Conservation (phyloP, 2,888 invertebrate species). For the Amiota minor region DNA sequence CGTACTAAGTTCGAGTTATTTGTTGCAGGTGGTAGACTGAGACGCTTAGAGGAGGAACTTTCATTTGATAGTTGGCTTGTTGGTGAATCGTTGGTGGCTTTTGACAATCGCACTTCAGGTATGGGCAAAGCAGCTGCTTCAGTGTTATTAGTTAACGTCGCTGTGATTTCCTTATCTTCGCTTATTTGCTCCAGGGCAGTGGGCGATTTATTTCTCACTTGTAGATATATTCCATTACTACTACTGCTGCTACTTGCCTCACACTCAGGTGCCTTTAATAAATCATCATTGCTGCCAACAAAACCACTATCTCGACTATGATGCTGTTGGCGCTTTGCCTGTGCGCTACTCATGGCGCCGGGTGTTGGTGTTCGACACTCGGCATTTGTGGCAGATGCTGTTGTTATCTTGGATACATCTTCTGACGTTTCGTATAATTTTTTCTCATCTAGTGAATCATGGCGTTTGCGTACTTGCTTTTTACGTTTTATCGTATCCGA, state of each 20-base stretch:
- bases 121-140: conserved; percentile 40
- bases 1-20: conserved; percentile 77
- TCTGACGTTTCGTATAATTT: conserved; percentile 70
- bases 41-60: not conserved
- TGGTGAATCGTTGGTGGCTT: conserved; percentile 46
- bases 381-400: conserved; percentile 1
- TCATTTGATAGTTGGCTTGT: conserved; percentile 43
- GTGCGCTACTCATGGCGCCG: conserved; percentile 75
- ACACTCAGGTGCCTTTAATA: conserved; percentile 77
- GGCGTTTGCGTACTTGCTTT: conserved; percentile 83
- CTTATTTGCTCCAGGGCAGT: conserved; percentile 62
- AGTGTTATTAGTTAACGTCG: conserved; percentile 45
- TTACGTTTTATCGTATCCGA: conserved; percentile 86
- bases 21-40: conserved; percentile 67
- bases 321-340: conserved; percentile 78
- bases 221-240: conserved; percentile 18
- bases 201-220: conserved; percentile 56
- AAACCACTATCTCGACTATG: conserved; percentile 92
- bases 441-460: conserved; percentile 73
- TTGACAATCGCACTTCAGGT: conserved; percentile 39
- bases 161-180: conserved; percentile 64
- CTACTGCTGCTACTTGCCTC: conserved; percentile 46
- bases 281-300: conserved; percentile 89
- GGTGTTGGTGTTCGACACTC: conserved; percentile 62
- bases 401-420: conserved; percentile 36